Conservation (phyloP, 2,888 invertebrate species). For the Volucella bombylans region DNA sequence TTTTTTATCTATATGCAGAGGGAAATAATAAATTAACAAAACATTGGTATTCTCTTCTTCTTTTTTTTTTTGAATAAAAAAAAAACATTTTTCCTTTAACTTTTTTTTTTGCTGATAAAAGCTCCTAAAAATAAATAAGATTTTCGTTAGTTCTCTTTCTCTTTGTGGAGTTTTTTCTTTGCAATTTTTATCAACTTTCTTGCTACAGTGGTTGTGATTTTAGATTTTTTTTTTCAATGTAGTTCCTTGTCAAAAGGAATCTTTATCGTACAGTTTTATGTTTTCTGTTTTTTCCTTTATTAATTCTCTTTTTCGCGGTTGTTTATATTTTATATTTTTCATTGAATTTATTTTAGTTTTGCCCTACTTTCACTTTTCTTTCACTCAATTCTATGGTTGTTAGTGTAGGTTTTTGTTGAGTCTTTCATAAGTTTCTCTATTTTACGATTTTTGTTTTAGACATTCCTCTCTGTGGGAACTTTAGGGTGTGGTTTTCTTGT, state of each 20-base stretch:
- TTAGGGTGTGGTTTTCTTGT: constrained; percentile 14
- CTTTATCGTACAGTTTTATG: constrained; percentile 20
- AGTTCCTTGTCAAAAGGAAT: constrained; percentile 52
- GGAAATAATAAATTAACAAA: constrained; percentile 41
- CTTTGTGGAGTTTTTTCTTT: constrained; percentile 34
- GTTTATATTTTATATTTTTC: constrained; percentile 29
- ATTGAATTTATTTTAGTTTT: constrained; percentile 39
- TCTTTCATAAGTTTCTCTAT: constrained; percentile 48
- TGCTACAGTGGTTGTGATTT: constrained; percentile 20
- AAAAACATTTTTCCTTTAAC: constrained; percentile 52
- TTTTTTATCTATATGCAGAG: constrained; percentile 18
- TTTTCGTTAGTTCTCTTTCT: constrained; percentile 29
- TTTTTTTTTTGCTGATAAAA: constrained; percentile 47
- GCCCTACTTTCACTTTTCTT: constrained; percentile 45
- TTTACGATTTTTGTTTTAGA: constrained; percentile 29
- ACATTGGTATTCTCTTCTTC: no score
- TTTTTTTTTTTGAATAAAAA: constrained; percentile 20
- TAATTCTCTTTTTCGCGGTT: constrained; percentile 38
- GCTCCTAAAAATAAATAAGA: constrained; percentile 57
- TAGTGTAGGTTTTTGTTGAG: constrained; percentile 60
- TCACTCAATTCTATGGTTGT: constrained; percentile 50
- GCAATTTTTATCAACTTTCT: constrained; percentile 33
- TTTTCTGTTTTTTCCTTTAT: constrained; percentile 39
- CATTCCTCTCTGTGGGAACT: constrained; percentile 26
- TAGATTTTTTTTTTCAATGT: neutral